Percentiles rank a stretch among this genome's conserved stretches.
Evolutionary conservation across 2,113 vertebrate species (phyloP).

Genomic region (Macquaria ambigua): DNA sequence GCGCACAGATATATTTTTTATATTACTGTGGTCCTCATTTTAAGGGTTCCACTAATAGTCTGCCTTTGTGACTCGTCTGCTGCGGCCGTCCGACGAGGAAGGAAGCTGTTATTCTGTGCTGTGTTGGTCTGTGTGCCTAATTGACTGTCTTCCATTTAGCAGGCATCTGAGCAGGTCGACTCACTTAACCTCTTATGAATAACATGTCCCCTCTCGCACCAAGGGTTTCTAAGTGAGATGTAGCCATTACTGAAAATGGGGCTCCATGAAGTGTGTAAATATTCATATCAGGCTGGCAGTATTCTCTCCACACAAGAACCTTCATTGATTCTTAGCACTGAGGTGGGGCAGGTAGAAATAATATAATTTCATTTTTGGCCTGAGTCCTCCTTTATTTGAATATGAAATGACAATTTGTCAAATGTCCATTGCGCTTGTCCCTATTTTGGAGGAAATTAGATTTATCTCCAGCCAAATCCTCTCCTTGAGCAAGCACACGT

Average conservation of each 20-base stretch:
- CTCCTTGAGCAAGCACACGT: not conserved
- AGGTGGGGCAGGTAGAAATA: constrained; percentile 48
- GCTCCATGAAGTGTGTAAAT: constrained; percentile 69
- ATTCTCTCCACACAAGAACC: constrained; percentile 18
- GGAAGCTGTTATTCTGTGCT: constrained; percentile 52
- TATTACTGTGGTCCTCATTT: not conserved
- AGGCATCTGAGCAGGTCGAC: constrained; percentile 75
- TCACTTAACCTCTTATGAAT: constrained; percentile 80
- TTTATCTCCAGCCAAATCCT: constrained; percentile 7
- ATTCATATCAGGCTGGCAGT: constrained; percentile 65
- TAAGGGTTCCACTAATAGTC: constrained; percentile 23
- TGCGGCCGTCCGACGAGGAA: constrained; percentile 26
- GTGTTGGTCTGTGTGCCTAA: constrained; percentile 56
- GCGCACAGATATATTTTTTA: not conserved
- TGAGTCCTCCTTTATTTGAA: constrained; percentile 33
- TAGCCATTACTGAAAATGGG: constrained; percentile 59
- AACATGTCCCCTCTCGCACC: constrained; percentile 69
- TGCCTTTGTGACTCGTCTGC: constrained; percentile 22
- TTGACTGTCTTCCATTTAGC: constrained; percentile 75
- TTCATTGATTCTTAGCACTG: constrained; percentile 31
- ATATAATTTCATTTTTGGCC: constrained; percentile 44
- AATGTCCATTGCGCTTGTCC: constrained; percentile 23
- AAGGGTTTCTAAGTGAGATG: constrained; percentile 72
- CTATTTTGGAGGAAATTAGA: constrained; percentile 35
- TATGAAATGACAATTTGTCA: constrained; percentile 52